These are phyloP conservation scores for Drosophila sordidula DNA, from an alignment of 2,888 invertebrate species.

Conservation along the genomic window DNA sequence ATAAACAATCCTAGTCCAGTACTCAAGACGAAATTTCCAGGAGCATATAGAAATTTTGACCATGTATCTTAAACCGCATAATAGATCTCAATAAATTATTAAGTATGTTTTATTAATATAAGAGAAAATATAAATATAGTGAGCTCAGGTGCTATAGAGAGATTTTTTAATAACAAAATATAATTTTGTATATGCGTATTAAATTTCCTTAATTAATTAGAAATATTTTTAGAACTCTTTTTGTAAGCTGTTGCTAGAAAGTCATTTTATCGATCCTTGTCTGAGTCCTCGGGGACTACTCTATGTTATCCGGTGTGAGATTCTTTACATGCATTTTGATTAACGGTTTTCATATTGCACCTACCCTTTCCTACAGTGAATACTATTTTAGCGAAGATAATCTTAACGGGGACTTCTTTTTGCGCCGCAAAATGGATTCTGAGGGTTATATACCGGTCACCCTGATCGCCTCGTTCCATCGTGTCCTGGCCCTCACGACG, in stretches of 20 bases:
- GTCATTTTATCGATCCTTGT: background rate
- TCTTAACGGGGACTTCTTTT: constrained; percentile 96
- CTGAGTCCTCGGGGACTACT: background rate
- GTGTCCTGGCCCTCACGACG: constrained; percentile 94
- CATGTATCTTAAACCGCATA: background rate
- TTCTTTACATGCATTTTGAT: background rate
- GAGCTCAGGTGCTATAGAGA: no score
- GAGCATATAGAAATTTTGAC: background rate
- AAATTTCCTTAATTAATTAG: background rate
- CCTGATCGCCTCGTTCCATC: constrained; percentile 97
- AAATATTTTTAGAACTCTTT: background rate
- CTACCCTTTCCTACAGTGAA: constrained; percentile 88
- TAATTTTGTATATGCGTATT: no score
- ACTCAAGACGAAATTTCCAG: no score
- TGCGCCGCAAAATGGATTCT: constrained; percentile 97
- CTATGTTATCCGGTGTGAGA: background rate
- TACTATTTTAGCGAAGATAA: constrained; percentile 99
- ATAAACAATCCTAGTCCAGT: background rate
- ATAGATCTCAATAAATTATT: background rate
- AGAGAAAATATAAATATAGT: no score
- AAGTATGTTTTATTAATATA: no score
- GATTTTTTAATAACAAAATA: no score
- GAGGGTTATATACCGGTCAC: constrained; percentile 97
- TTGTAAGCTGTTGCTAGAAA: background rate
- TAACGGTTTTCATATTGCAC: constrained; percentile 8